Conservation (phyloP, 2,113 vertebrate genomes). For the Galeopterus variegatus region DNA sequence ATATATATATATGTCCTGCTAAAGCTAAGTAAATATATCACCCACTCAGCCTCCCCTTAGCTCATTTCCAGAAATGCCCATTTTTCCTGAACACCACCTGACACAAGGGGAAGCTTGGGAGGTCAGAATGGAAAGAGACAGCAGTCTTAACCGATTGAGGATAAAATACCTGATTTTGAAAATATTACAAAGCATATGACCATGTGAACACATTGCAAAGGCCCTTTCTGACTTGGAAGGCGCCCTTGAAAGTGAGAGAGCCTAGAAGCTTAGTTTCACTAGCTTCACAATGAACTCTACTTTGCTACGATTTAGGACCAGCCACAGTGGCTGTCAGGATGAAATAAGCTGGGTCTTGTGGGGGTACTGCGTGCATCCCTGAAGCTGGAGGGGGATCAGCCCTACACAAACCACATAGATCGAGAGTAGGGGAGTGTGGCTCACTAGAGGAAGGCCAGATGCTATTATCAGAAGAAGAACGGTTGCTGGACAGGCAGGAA, state of each 20-base stretch:
- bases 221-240: neutral
- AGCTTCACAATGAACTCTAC: neutral
- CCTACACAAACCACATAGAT: rapidly evolving
- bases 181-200: neutral
- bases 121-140: neutral
- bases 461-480: neutral
- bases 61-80: neutral
- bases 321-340: rapidly evolving
- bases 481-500: neutral
- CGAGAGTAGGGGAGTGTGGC: neutral
- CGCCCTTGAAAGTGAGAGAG: rapidly evolving
- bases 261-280: rapidly evolving
- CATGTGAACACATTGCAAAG: neutral
- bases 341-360: rapidly evolving
- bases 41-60: neutral
- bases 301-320: rapidly evolving
- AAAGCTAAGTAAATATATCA: neutral
- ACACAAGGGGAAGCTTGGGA: no score
- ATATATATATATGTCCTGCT: no score
- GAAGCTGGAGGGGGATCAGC: neutral
- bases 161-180: neutral
- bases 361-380: rapidly evolving
- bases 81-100: neutral
- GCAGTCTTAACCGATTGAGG: neutral
- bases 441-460: neutral